Conservation (phyloP, 1,140 invertebrate genomes). For the Drosophila triauraria region DNA sequence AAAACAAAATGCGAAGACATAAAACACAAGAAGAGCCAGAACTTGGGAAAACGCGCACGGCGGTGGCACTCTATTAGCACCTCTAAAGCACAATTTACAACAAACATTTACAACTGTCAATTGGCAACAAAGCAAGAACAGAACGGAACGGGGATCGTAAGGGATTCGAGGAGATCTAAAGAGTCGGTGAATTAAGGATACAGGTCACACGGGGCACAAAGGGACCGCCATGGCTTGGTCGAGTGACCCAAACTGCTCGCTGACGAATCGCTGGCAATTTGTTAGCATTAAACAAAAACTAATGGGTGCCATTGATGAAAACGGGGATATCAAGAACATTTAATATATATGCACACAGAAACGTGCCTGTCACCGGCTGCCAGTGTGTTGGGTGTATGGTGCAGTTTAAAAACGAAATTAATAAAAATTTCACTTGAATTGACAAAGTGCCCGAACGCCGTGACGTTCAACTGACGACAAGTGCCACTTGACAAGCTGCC, state of each 20-base stretch:
- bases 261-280: constrained; percentile 80
- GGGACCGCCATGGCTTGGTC: constrained; percentile 56
- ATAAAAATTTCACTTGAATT: constrained; percentile 85
- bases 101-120: constrained; percentile 85
- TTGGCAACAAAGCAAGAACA: constrained; percentile 75
- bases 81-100: constrained; percentile 82
- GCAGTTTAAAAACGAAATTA: constrained; percentile 79
- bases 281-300: constrained; percentile 78
- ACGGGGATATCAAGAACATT: constrained; percentile 45
- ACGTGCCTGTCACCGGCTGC: constrained; percentile 22
- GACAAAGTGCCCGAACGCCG: constrained; percentile 81
- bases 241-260: constrained; percentile 27
- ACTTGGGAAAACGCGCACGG: constrained; percentile 75
- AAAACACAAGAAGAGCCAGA: constrained; percentile 41
- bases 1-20: constrained; percentile 26
- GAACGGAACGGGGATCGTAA: constrained; percentile 3
- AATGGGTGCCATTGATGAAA: constrained; percentile 69
- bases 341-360: constrained; percentile 35
- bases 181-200: constrained; percentile 68
- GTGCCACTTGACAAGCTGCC: constrained; percentile 84
- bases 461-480: constrained; percentile 83
- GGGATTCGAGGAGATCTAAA: constrained; percentile 3
- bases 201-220: constrained; percentile 64
- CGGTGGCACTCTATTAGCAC: constrained; percentile 85
- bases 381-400: constrained; percentile 44